These are phyloP conservation scores for Pararge aegeria DNA, from an alignment of 1,140 invertebrate genomes.

Conservation along the genomic window DNA sequence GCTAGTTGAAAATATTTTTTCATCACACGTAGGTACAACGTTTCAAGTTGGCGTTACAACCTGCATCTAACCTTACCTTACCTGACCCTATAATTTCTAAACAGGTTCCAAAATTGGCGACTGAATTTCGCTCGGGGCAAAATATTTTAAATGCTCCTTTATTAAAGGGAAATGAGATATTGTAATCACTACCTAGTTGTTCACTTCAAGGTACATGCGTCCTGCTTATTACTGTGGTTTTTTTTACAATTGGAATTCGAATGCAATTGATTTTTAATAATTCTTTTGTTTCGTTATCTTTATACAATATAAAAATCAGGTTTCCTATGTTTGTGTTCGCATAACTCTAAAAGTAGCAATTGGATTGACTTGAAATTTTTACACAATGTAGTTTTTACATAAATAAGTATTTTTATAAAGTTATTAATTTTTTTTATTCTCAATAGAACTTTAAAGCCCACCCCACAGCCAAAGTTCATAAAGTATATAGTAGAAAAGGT, in stretches of 20 bases:
- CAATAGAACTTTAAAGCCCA: no score
- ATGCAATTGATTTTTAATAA: conserved; percentile 15
- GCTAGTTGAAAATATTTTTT: no score
- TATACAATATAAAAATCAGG: background rate
- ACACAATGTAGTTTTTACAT: no score
- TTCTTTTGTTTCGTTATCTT: background rate
- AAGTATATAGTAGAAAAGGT: no score
- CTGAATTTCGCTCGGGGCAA: conserved; percentile 60
- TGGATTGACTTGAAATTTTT: no score
- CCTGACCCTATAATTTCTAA: conserved; percentile 78
- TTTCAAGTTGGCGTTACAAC: conserved; percentile 22
- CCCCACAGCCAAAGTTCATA: no score
- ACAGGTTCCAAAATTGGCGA: conserved; percentile 76
- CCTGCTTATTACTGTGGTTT: conserved; percentile 26
- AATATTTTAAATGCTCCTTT: conserved; percentile 71
- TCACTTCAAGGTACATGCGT: conserved; percentile 31
- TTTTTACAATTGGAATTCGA: conserved; percentile 22
- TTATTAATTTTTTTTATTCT: no score
- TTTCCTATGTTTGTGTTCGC: no score
- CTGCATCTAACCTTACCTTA: conserved; percentile 47
- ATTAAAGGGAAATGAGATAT: conserved; percentile 74
- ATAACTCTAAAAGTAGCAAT: no score
- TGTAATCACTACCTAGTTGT: conserved; percentile 65
- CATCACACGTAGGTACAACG: conserved; percentile 9
- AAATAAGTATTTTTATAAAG: no score